Base-by-base conservation (phyloP, 2,888 invertebrate species). In the Capitulum mitella region DNA sequence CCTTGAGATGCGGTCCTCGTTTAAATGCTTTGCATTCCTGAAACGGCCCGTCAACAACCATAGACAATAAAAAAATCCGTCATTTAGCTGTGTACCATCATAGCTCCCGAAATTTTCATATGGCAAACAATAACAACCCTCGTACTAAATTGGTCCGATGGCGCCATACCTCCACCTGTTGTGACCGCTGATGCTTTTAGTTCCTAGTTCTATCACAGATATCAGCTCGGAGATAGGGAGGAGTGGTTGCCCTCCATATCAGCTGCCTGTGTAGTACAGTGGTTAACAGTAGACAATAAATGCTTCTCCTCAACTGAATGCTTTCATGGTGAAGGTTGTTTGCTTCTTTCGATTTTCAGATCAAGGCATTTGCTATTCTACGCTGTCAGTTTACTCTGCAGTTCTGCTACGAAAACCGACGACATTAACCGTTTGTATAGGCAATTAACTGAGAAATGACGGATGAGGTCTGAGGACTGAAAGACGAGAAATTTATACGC, bases 251-350 rank as follows among this genome's bases (percentile, higher is more conserved):
- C 64, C 64, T 64, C 64, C 64, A 64, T 64, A 64, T 64, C 64
- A 64, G 64, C 29, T 34, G 64, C 64, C 64, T 64, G 64, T 64
- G 64, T 64, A 64, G 64, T 64, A 34, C 64, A 34, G 34, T 64
- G 64, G 64, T 64, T 64, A 34, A 64, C 64, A 34, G 29, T 64
- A 64, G 64, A 64, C 64, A 64, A 64, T 64, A 70, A 70, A 70
- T 40, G 40, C 40, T 70, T 70, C 70, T 70, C 37, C 22, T 70
- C 37, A 40, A 40, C n/a, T n/a, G n/a, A n/a, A n/a, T n/a, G n/a
- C n/a, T n/a, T n/a, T n/a, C n/a, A n/a, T n/a, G n/a, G n/a, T n/a
- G n/a, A n/a, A n/a, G n/a, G n/a, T n/a, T n/a, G n/a, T n/a, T n/a
- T n/a, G n/a, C n/a, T n/a, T n/a, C n/a, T n/a, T n/a, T n/a, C n/a